Conservation (phyloP, 2,888 invertebrate species). For the Drosophila tripunctata region DNA sequence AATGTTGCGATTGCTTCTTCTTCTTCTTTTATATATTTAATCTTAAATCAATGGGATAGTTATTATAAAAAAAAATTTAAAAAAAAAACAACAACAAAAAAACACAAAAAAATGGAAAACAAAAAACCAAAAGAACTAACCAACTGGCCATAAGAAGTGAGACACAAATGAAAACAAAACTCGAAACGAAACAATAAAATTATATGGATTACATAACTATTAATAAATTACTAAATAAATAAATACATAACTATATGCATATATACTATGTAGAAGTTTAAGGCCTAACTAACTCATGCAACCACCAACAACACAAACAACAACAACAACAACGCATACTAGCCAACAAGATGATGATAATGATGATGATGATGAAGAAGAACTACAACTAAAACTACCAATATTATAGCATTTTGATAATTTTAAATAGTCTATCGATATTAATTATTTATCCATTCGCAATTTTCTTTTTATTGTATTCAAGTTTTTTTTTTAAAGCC, state of each 20-base stretch:
- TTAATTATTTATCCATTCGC: conserved; percentile 27
- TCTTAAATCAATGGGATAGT: conserved; percentile 21
- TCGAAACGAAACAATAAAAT: conserved; percentile 70
- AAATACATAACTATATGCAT: conserved; percentile 22
- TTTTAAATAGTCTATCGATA: conserved; percentile 32
- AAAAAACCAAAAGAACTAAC: conserved; percentile 42
- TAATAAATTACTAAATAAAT: conserved; percentile 9
- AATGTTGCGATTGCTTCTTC: conserved; percentile 36
- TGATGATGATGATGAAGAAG: conserved; percentile 9
- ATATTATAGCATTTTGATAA: conserved; percentile 49
- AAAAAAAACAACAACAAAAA: conserved; percentile 13
- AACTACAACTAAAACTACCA: conserved; percentile 27
- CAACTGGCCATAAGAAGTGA: conserved; percentile 64
- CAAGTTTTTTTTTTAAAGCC: conserved; percentile 44
- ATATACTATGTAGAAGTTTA: conserved; percentile 49
- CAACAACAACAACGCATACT: conserved; percentile 69
- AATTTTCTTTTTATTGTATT: conserved; percentile 11
- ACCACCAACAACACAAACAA: conserved; percentile 33
- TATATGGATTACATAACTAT: conserved; percentile 24
- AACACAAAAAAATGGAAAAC: conserved; percentile 14
- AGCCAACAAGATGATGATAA: conserved; percentile 60
- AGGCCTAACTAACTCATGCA: conserved; percentile 56
- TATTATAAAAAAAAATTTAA: conserved; percentile 16
- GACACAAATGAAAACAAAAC: conserved; percentile 50
- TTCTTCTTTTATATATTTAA: conserved; percentile 29